phyloP scores from a whole-genome alignment of 2,113 vertebrate genomes.

The Leucoraja erinaceus region DNA sequence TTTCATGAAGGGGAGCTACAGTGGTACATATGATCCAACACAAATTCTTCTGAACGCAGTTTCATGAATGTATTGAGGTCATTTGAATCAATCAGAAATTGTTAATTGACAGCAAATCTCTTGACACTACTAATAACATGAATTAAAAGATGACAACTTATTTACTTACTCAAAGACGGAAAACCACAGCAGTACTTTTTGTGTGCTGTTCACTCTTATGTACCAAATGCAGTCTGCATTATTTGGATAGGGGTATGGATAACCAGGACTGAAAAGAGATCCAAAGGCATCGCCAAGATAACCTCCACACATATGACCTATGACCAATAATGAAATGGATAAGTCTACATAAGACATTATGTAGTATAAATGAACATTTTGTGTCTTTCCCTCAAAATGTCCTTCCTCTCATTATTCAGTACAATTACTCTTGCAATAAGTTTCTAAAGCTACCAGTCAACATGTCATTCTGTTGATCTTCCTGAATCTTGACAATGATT shows the following conservation, averaged over 20 bases:
- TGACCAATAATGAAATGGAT: slow-evolving; percentile 35
- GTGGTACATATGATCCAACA: background rate
- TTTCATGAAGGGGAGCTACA: too few relatives aligned
- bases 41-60: background rate
- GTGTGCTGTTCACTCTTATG: slow-evolving; percentile 55
- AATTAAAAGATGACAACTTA: background rate
- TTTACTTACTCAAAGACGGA: slow-evolving; percentile 68
- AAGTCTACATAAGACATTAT: background rate
- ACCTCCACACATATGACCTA: slow-evolving; percentile 62
- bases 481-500: background rate
- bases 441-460: too few relatives aligned
- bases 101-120: background rate
- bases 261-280: slow-evolving; percentile 66
- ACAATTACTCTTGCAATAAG: too few relatives aligned
- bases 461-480: background rate
- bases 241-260: slow-evolving; percentile 60
- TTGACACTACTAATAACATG: background rate
- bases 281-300: slow-evolving; percentile 54
- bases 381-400: background rate
- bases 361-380: background rate
- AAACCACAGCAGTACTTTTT: slow-evolving; percentile 65
- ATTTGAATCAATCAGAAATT: background rate
- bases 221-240: slow-evolving; percentile 70
- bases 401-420: background rate
- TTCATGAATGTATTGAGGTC: background rate